Evolutionary conservation across 2,888 invertebrate genomes (phyloP).

Genomic region (Hirtodrosophila histrioides): DNA sequence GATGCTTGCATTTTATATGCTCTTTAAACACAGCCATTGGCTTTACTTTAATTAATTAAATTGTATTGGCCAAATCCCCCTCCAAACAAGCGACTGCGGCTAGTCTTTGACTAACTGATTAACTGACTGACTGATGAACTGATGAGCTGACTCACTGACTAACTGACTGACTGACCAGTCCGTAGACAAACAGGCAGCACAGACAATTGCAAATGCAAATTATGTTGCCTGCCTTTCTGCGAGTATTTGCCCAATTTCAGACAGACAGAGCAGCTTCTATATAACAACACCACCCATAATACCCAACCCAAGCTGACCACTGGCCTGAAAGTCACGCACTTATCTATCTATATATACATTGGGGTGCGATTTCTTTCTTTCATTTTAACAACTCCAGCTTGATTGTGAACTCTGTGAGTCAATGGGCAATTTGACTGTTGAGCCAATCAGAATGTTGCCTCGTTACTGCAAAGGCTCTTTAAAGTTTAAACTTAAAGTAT

Average conservation of each 20-base stretch:
- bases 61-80: slow-evolving; percentile 19
- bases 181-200: slow-evolving; percentile 32
- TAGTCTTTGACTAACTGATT: not conserved
- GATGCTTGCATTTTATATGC: slow-evolving; percentile 21
- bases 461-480: slow-evolving; percentile 17
- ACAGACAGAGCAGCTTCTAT: slow-evolving; percentile 5
- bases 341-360: slow-evolving; percentile 18
- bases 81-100: not conserved
- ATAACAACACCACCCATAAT: not conserved
- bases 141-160: not conserved
- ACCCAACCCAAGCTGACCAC: slow-evolving; percentile 15
- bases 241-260: slow-evolving; percentile 34
- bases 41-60: slow-evolving; percentile 66
- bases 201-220: slow-evolving; percentile 52
- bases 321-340: slow-evolving; percentile 61
- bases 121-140: slow-evolving; percentile 4
- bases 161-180: slow-evolving; percentile 8
- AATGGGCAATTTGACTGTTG: slow-evolving; percentile 32
- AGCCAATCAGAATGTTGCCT: slow-evolving; percentile 27
- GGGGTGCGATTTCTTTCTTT: slow-evolving; percentile 35
- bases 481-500: slow-evolving; percentile 2
- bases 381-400: slow-evolving; percentile 32
- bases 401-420: slow-evolving; percentile 54
- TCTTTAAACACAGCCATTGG: slow-evolving; percentile 36
- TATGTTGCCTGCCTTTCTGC: slow-evolving; percentile 32